Evolutionary conservation across 1,140 invertebrate species (phyloP).

Genomic region (Zaprionus lachaisei): DNA sequence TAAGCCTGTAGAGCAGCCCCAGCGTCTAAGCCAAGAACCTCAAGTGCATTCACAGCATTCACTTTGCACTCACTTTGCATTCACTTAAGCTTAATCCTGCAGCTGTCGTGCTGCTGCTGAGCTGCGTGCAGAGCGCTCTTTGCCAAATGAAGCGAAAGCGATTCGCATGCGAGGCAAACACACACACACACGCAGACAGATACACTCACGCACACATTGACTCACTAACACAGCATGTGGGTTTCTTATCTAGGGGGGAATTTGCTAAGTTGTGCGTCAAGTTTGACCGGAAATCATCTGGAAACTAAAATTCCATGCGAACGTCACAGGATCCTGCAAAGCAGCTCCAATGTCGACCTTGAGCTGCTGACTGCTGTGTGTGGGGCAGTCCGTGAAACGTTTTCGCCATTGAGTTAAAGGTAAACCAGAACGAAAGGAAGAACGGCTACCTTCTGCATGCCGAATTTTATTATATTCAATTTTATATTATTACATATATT

Average conservation of each 20-base stretch:
- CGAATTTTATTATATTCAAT: too few species aligned
- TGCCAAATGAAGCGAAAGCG: constrained; percentile 57
- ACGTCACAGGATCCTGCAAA: constrained; percentile 3
- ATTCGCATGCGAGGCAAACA: constrained; percentile 26
- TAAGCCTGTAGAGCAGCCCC: background rate
- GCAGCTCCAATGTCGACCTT: constrained; percentile 17
- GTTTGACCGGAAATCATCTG: constrained; percentile 36
- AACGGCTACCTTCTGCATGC: too few species aligned
- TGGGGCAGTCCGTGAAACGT: background rate
- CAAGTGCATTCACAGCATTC: constrained; percentile 36
- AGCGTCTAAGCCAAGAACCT: background rate
- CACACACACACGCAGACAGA: constrained; percentile 20
- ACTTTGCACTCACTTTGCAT: constrained; percentile 28
- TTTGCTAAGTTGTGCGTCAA: constrained; percentile 26
- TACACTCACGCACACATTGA: constrained; percentile 9
- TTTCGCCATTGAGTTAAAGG: background rate
- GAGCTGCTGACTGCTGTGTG: background rate
- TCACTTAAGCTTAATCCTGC: constrained; percentile 33
- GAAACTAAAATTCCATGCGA: constrained; percentile 11
- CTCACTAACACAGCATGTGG: constrained; percentile 7
- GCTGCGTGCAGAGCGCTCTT: constrained; percentile 17
- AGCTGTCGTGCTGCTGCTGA: constrained; percentile 22
- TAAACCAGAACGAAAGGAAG: background rate
- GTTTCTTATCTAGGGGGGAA: background rate
- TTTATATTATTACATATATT: too few species aligned